Evolutionary conservation across 2,797 vertebrate genomes (phyloP), one percentile per base, ranked within the genome.

Genomic region (Fratercula arctica): DNA sequence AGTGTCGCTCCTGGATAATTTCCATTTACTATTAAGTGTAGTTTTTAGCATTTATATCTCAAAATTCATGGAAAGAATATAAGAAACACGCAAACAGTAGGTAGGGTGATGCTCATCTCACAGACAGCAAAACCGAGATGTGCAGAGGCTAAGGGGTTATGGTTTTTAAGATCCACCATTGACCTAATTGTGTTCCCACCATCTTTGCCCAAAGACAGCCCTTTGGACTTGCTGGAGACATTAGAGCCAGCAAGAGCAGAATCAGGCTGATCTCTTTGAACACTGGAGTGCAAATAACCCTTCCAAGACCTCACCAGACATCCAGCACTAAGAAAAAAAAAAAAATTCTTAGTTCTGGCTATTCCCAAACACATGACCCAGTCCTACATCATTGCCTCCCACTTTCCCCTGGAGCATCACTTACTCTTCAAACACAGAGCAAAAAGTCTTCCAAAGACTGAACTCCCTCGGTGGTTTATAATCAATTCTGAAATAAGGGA

Each of bases 361-460:
- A 25, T 21, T 79, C 29, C 63, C 76, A 78, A 84, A 29, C 25
- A 64, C 53, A 39, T 21, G 29, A 86, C 15, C 66, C 61, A 78
- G n/a, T 43, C 76, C 70, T 43, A 64, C 20, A 46, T 57, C 45
- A 46, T 24, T 26, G 37, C 41, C 41, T 92, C 67, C 8, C 20
- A 37, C 77, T 51, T 77, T 67, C 31, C 79, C 68, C 51, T 54
- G 20, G 39, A 86, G 83, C 31, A 76, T 88, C 83, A 39, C 33
- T 92, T 69, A 25, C 54, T 80, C 85, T 79, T 87, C 74, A 85
- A 66, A 93, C 61, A 96, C 76, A 74, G 73, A 94, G 35, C 33
- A 74, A 88, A 86, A 94, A 87, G 26, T 61, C 87, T 94, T 90
- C 68, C 60, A 59, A 87, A 95, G 78, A 89, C 54, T 92, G 89